A percentile compares a stretch with the other conserved stretches of the same genome.
These are phyloP conservation scores for Melanerpes formicivorus DNA, from an alignment of 2,113 vertebrate genomes.

Conservation along the genomic window DNA sequence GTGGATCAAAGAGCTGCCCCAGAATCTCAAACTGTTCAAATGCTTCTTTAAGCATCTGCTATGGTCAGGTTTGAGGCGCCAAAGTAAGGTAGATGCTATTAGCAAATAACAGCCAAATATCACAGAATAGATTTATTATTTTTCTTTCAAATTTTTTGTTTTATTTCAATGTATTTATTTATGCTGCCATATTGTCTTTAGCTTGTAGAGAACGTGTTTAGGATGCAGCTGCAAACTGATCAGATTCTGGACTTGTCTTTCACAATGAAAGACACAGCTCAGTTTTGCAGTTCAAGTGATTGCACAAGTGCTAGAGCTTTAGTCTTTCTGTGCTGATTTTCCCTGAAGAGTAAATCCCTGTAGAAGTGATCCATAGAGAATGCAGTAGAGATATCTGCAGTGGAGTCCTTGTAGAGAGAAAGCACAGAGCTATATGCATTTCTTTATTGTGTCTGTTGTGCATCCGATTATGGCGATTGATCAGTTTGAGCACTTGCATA, in stretches of 20 bases:
- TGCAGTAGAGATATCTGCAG: background rate
- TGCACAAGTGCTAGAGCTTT: background rate
- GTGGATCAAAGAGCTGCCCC: background rate
- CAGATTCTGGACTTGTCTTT: background rate
- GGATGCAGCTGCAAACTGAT: fast-evolving
- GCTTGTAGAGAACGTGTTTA: background rate
- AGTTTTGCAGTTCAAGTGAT: background rate
- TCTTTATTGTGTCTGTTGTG: background rate
- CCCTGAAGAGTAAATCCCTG: background rate
- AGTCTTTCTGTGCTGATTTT: background rate
- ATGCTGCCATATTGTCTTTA: background rate
- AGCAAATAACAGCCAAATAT: background rate
- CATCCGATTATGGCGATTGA: background rate
- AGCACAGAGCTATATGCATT: background rate
- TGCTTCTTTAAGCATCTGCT: background rate
- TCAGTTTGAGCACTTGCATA: background rate
- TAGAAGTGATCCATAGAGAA: background rate
- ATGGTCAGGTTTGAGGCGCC: background rate
- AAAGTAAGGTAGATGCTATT: background rate
- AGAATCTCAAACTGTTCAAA: background rate
- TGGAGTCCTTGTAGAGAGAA: background rate
- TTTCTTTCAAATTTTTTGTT: background rate
- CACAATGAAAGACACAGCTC: background rate
- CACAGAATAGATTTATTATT: background rate
- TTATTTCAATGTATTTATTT: background rate